Evolutionary conservation across 2,888 invertebrate species (phyloP), one percentile per base, ranked within the genome.

Genomic region (Thereva nobilitata): DNA sequence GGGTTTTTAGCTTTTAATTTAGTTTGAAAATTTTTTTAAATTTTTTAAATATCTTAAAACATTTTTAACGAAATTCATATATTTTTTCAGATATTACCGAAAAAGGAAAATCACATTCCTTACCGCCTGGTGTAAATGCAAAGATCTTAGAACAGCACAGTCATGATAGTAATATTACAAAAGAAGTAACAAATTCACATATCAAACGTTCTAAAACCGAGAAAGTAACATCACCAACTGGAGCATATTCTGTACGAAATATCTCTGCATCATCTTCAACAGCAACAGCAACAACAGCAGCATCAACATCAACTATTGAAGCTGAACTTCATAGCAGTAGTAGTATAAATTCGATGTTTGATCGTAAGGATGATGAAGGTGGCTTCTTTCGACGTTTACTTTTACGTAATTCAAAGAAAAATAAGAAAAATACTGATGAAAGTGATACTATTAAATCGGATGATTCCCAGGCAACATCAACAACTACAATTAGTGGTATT

Each of bases 351-450:
- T 66, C 67, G 53, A 67, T 68, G 23, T 38, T 45, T 52, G 70
- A 71, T 8, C 71, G 67, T 8, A 74, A 75, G 3, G 73, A 80
- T 72, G 64, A 86, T 83, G 79, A 86, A 82, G 76, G 85, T 82
- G 76, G 86, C 81, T 77, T 89, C 84, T 70, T 90, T 75, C 87
- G 87, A 66, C 83, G 90, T 70, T 78, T 90, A 64, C 83, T 90
- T 50, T 83, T 88, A 47, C 84, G 90, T 72, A 87, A 88, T 73
- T 90, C 89, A 65, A 89, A 87, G 67, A 61, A 72, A 74, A 41
- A 71, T 72, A 0, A 73, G 72, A 38, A 75, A 72, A 61, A 75
- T 73, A 42, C 66, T 38, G 71, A 71, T 4, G 72, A 72, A 50
- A 68, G 68, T 66, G 70, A 70, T 49, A 47, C 37, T 37, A 47